Percentiles rank a stretch among this genome's conserved stretches.
Conservation (phyloP, 2,888 invertebrate genomes). For the Mythimna ferrago region DNA sequence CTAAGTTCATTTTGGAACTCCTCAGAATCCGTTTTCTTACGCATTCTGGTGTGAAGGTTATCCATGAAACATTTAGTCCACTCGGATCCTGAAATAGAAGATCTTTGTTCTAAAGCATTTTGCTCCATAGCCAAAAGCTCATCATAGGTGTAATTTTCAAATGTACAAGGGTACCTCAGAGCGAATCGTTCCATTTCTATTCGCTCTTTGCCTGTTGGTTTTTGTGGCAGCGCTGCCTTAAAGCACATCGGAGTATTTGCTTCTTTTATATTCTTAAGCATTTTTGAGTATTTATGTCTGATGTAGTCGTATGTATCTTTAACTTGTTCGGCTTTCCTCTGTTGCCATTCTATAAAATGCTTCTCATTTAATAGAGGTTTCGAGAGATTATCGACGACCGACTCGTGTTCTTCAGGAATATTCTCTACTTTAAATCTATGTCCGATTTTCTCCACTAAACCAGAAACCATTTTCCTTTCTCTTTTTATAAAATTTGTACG, state of each 20-base stretch:
- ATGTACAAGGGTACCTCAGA: conserved; percentile 78
- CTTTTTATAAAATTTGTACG: conserved; percentile 89
- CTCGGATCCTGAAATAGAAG: conserved; percentile 76
- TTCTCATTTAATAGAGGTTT: conserved; percentile 85
- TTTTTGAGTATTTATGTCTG: conserved; percentile 84
- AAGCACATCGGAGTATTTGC: conserved; percentile 68
- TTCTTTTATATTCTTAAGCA: conserved; percentile 78
- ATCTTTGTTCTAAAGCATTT: conserved; percentile 74
- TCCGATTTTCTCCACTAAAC: conserved; percentile 80
- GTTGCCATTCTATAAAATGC: conserved; percentile 91
- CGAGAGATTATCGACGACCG: conserved; percentile 82
- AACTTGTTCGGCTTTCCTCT: conserved; percentile 84
- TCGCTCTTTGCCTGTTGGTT: conserved; percentile 70
- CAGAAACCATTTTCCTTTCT: conserved; percentile 84
- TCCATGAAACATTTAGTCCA: conserved; percentile 88
- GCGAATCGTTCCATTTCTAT: conserved; percentile 82
- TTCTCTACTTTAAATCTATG: conserved; percentile 81
- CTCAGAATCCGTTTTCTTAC: conserved; percentile 82
- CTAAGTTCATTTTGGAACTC: conserved; percentile 88
- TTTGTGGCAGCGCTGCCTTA: conserved; percentile 58
- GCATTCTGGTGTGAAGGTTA: conserved; percentile 84
- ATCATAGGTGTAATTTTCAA: conserved; percentile 83
- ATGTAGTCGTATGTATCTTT: conserved; percentile 84
- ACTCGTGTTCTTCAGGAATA: conserved; percentile 76
- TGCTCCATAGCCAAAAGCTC: conserved; percentile 80